Evolutionary conservation across 2,888 invertebrate species (phyloP), one percentile per base, ranked within the genome.

Genomic region (Drosophila flavopinicola): DNA sequence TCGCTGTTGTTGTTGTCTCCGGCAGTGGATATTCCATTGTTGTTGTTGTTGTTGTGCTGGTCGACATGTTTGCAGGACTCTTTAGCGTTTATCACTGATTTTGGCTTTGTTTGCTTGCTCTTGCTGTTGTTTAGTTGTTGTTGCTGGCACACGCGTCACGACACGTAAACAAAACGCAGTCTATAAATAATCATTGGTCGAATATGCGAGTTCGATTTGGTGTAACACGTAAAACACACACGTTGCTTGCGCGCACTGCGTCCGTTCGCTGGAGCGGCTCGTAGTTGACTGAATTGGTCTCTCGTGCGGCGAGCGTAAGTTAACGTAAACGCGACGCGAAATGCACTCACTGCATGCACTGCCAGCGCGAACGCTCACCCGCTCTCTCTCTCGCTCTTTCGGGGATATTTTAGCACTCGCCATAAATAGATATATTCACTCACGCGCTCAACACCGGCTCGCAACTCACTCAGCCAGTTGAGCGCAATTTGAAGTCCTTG

Each of bases 231-330:
- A n/a, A n/a, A n/a, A n/a, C n/a, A n/a, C n/a, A 10, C n/a, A 37
- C 11, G 10, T 23, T 49, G 29, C 20, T 47, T 35, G 48, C 74
- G 76, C 72, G 38, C 60, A 53, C 29, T 48, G 49, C 72, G 75
- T 78, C 86, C 86, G 77, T 79, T 73, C 77, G 60, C 75, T 75
- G 60, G 32, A 67, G 66, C 82, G 78, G 74, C 54, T 80, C 61
- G 75, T 63, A 54, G 69, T 66, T 65, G 79, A 85, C 79, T 83
- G 61, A 85, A 59, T 74, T 59, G 32, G 35, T 13, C 74, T 68
- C 42, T 68, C 27, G 13, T 10, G 13, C 35, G 3, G 58, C 51
- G 52, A 68, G 52, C 54, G 27, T 6, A 45, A n/a, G n/a, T n/a
- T n/a, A n/a, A 72, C 39, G 74, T 59, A 56, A 64, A 45, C 39